These are phyloP conservation scores for Clarias macrocephalus DNA, from an alignment of 2,113 vertebrate genomes.

Conservation along the genomic window DNA sequence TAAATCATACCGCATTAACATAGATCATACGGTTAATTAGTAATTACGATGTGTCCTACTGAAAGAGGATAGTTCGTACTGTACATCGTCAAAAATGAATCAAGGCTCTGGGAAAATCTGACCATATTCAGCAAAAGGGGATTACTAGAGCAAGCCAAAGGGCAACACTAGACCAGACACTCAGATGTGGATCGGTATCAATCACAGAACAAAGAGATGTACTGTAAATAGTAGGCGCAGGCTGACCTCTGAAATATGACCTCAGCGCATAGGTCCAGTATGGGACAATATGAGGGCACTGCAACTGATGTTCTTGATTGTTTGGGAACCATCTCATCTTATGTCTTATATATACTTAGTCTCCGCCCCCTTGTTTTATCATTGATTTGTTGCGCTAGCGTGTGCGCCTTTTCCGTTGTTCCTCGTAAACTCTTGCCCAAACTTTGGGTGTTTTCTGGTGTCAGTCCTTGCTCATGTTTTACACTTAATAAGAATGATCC, in stretches of 20 bases:
- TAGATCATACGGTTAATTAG: not conserved
- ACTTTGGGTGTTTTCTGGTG: no score
- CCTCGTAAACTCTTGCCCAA: not conserved
- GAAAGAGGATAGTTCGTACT: not conserved
- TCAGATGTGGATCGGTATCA: not conserved
- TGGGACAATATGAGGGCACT: not conserved
- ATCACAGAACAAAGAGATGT: not conserved
- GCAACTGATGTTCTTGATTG: no score
- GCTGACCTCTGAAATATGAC: not conserved
- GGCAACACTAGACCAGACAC: no score
- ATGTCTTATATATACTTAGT: no score
- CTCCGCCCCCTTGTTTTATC: not conserved
- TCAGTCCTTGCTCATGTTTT: no score
- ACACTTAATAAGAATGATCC: no score
- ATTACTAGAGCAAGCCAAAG: no score
- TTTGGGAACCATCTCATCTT: no score
- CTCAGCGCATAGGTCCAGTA: not conserved
- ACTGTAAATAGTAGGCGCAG: not conserved
- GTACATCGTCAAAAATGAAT: not conserved
- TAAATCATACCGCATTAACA: not conserved
- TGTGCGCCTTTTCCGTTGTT: not conserved
- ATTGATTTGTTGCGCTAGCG: not conserved
- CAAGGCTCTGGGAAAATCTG: no score
- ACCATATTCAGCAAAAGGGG: no score
- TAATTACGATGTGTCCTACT: no score